These are phyloP conservation scores for Teleopsis dalmanni DNA, from an alignment of 1,140 invertebrate genomes.

Conservation along the genomic window DNA sequence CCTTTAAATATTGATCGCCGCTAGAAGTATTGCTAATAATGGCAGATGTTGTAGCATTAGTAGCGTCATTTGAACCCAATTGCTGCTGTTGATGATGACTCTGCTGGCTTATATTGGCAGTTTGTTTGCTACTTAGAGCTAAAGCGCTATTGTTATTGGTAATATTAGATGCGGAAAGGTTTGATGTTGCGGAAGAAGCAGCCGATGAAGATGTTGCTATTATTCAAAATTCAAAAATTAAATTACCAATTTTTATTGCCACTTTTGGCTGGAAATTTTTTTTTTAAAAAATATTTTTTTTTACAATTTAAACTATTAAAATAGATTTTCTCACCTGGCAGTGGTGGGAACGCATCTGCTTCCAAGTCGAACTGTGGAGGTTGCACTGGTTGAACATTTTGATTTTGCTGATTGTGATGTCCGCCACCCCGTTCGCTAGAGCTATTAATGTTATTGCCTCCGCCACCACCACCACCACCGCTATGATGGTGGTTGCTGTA, in stretches of 20 bases:
- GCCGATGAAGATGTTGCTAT: constrained; percentile 12
- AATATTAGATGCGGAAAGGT: constrained; percentile 33
- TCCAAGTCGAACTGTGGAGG: constrained; percentile 69
- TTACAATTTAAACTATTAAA: too few species aligned
- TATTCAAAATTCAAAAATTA: not conserved
- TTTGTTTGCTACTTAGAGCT: constrained; percentile 14
- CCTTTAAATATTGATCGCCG: constrained; percentile 7
- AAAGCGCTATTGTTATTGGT: constrained; percentile 8
- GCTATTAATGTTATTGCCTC: constrained; percentile 1
- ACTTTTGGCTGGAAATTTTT: not conserved
- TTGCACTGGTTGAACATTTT: constrained; percentile 25
- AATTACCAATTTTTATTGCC: not conserved
- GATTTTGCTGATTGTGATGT: constrained; percentile 23
- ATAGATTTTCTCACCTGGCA: constrained; percentile 59
- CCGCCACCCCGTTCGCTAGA: constrained; percentile 2
- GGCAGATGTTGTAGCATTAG: constrained; percentile 12
- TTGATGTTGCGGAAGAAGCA: constrained; percentile 9
- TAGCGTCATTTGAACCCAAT: constrained; percentile 8
- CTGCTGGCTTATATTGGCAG: constrained; percentile 13
- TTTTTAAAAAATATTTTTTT: not conserved
- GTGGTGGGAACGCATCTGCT: constrained; percentile 71
- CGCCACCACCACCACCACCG: constrained; percentile 11
- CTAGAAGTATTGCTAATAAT: constrained; percentile 13
- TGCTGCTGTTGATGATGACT: constrained; percentile 18
- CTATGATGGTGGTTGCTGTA: constrained; percentile 9